Evolutionary conservation across 2,797 vertebrate species (phyloP).

Genomic region (Stomatorhinus walkeri): DNA sequence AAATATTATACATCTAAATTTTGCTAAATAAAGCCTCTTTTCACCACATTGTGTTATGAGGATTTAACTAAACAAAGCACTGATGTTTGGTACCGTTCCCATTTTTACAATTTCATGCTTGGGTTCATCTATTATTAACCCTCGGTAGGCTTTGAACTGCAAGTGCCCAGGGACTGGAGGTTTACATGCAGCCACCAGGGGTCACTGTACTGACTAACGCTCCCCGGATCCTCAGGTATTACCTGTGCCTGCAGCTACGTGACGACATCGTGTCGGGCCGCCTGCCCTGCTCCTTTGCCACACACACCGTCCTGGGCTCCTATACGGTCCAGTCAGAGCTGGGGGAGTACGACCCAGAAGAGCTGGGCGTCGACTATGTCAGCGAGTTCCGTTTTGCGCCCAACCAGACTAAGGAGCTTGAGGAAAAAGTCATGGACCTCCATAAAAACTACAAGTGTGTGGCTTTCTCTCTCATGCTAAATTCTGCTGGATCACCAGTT

Average conservation of each 20-base stretch:
- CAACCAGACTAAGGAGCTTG: conserved; percentile 91
- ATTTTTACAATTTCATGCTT: background rate
- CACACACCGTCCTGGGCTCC: conserved; percentile 84
- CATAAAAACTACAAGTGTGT: conserved; percentile 93
- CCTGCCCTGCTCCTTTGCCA: conserved; percentile 91
- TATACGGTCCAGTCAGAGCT: conserved; percentile 91
- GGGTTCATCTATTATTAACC: background rate
- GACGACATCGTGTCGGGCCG: conserved; percentile 89
- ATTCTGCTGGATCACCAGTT: background rate
- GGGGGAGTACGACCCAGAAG: conserved; percentile 85
- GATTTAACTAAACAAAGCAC: background rate
- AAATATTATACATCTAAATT: background rate
- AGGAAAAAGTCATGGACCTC: conserved; percentile 90
- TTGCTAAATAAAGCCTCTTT: background rate
- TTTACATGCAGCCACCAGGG: background rate
- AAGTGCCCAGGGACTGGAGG: background rate
- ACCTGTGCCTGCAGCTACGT: conserved; percentile 87
- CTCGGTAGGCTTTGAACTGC: background rate
- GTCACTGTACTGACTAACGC: background rate
- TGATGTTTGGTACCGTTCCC: background rate
- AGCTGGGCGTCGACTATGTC: conserved; percentile 79
- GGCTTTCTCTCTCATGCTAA: background rate
- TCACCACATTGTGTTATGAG: background rate
- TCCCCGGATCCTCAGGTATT: conserved; percentile 68
- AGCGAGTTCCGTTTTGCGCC: conserved; percentile 88